Base-by-base conservation (phyloP, 2,113 vertebrate genomes). In the Leucoraja erinaceus region DNA sequence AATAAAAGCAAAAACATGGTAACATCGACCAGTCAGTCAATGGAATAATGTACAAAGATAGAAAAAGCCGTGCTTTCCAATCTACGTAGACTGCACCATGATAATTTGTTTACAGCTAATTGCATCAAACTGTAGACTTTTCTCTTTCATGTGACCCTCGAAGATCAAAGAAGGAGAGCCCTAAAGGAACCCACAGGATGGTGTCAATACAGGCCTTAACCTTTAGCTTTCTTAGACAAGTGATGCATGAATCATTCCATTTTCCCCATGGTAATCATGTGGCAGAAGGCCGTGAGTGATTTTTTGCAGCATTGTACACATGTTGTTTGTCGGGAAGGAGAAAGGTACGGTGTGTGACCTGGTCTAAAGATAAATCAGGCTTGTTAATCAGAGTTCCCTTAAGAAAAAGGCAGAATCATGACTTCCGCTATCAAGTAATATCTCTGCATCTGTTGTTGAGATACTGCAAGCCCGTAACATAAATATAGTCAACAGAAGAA, bases 121-220 rank as follows among this genome's bases (percentile, higher is more conserved):
- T 88, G 28, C 8, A 72, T 70, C 7, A 72, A 25, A 47, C 56
- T 91, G 66, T 25, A 11, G 68, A 20, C 47, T 54, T 88, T 91
- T 72, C 90, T 72, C 38, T 68, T 72, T 74, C 9, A 54, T 91
- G 38, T 72, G 38, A 91, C 25, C 38, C 33, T 47, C 7, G 18
- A 47, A 91, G 66, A 70, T 91, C 61, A 74, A 91, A 91, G 10
- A 90, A 91, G 70, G 90, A 72, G 33, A 54, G 63, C 31, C 84
- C 31, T 90, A 47, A 90, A 90, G 63, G 63, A 16, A 90, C 31
- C 63, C 20, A 90, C 66, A 22, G 66, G 31, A 68, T 90, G 28
- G 6, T 86, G 81, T 12, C 59, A 86, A 86, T 4, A 56, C 56
- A 25, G 56, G 6, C 56, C 25, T 61, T 61, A 59, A 31, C n/a